phyloP scores from a whole-genome alignment of 2,888 invertebrate species.

The Agonopterix arenella region DNA sequence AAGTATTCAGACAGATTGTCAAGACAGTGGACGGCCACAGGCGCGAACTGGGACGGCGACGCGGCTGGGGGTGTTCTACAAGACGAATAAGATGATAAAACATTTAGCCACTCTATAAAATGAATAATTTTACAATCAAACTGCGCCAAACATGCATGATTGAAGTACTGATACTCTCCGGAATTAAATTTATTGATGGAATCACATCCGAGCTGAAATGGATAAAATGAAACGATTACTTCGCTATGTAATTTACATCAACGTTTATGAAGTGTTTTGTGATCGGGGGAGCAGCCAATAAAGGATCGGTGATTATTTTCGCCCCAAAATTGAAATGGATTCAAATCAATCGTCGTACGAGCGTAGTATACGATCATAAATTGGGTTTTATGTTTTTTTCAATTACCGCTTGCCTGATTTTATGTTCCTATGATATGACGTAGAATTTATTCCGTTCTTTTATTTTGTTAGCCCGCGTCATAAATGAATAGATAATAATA shows the following conservation, averaged over 20 bases:
- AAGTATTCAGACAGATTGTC: not conserved
- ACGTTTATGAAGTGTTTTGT: conserved; percentile 51
- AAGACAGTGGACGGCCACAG: not conserved
- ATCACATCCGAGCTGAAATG: conserved; percentile 6
- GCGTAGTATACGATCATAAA: conserved; percentile 28
- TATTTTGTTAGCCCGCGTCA: too few relatives aligned
- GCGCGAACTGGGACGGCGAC: too few relatives aligned
- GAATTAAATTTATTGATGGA: too few relatives aligned
- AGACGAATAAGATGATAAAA: too few relatives aligned
- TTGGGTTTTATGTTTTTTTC: conserved; percentile 43
- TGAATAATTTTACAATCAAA: too few relatives aligned
- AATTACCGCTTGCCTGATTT: conserved; percentile 35
- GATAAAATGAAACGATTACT: conserved; percentile 40
- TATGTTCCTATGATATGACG: conserved; percentile 1
- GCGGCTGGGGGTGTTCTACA: too few relatives aligned
- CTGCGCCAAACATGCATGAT: too few relatives aligned
- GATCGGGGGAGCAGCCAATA: conserved; percentile 36
- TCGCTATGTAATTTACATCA: conserved; percentile 43
- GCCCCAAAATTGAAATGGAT: conserved; percentile 33
- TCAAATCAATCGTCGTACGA: conserved; percentile 43
- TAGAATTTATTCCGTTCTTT: too few relatives aligned
- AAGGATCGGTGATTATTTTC: conserved; percentile 46
- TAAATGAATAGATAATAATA: too few relatives aligned
- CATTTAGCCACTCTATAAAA: too few relatives aligned
- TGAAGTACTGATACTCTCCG: too few relatives aligned